Evolutionary conservation across 2,888 invertebrate species (phyloP).

Genomic region (Euzetes globulus): DNA sequence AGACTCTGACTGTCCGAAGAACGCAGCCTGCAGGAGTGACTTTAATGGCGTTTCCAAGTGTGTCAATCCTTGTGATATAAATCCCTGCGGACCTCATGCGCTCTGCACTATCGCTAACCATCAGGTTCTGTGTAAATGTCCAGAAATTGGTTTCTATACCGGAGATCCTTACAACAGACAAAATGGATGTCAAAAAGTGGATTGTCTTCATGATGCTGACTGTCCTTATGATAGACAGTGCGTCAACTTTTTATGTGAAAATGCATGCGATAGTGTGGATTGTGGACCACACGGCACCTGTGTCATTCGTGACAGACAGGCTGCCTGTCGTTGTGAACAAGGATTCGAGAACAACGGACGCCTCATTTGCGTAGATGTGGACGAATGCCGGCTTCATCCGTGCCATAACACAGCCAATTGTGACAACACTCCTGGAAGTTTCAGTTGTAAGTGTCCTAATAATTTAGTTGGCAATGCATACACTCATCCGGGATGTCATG

Average conservation of each 20-base stretch:
- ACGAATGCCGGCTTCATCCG: slow-evolving; percentile 63
- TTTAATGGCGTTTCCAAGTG: slow-evolving; percentile 43
- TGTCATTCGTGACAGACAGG: slow-evolving; percentile 62
- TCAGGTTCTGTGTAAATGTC: slow-evolving; percentile 28
- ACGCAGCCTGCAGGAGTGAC: slow-evolving; percentile 55
- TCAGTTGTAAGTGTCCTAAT: slow-evolving; percentile 42
- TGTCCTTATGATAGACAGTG: slow-evolving; percentile 78
- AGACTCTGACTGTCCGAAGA: slow-evolving; percentile 44
- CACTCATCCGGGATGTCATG: slow-evolving; percentile 52
- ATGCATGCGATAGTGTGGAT: slow-evolving; percentile 48
- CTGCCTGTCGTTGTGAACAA: slow-evolving; percentile 63
- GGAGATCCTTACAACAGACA: slow-evolving; percentile 41
- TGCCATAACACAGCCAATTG: slow-evolving; percentile 84
- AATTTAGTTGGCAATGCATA: slow-evolving; percentile 44
- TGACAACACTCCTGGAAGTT: slow-evolving; percentile 66
- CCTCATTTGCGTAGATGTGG: slow-evolving; percentile 51
- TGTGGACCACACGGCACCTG: slow-evolving; percentile 72
- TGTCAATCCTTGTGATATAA: slow-evolving; percentile 37
- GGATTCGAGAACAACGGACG: slow-evolving; percentile 61
- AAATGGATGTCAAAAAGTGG: slow-evolving; percentile 52
- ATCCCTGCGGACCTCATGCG: slow-evolving; percentile 73
- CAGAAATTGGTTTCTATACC: slow-evolving; percentile 38
- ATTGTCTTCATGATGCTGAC: slow-evolving; percentile 75
- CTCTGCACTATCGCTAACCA: slow-evolving; percentile 55
- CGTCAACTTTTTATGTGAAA: slow-evolving; percentile 53